phyloP scores from a whole-genome alignment of 2,888 invertebrate species.

The Eudemis profundana region DNA sequence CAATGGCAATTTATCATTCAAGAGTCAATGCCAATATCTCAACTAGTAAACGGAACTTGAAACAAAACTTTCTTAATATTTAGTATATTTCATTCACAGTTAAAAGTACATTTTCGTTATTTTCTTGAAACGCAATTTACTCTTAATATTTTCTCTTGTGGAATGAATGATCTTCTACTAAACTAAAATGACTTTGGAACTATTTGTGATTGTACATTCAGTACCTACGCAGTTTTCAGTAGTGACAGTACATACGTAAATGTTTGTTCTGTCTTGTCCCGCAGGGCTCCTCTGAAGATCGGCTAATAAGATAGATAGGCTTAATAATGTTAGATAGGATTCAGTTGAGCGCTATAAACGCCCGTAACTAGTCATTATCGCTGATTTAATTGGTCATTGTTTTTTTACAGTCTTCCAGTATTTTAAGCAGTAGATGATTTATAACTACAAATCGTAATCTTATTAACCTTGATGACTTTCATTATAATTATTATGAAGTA shows the following conservation, averaged over 20 bases:
- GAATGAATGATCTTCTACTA: conserved; percentile 1
- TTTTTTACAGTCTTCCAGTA: conserved; percentile 80
- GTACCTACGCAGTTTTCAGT: not conserved
- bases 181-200: not conserved
- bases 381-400: conserved; percentile 50
- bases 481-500: conserved; percentile 43
- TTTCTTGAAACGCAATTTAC: no score
- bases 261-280: conserved; percentile 31
- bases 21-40: no score
- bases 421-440: conserved; percentile 64
- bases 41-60: no score
- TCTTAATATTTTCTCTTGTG: no score
- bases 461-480: conserved; percentile 50
- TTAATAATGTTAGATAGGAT: conserved; percentile 55
- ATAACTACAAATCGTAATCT: conserved; percentile 54
- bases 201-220: not conserved
- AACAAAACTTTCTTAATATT: no score
- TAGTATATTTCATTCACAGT: no score
- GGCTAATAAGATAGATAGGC: conserved; percentile 32
- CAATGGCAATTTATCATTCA: no score
- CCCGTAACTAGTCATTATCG: conserved; percentile 50
- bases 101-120: no score
- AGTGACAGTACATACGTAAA: conserved; percentile 3
- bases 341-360: conserved; percentile 52
- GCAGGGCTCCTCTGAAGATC: conserved; percentile 12